Conservation (phyloP, 2,113 vertebrate species). For the Coracopsis vasa region DNA sequence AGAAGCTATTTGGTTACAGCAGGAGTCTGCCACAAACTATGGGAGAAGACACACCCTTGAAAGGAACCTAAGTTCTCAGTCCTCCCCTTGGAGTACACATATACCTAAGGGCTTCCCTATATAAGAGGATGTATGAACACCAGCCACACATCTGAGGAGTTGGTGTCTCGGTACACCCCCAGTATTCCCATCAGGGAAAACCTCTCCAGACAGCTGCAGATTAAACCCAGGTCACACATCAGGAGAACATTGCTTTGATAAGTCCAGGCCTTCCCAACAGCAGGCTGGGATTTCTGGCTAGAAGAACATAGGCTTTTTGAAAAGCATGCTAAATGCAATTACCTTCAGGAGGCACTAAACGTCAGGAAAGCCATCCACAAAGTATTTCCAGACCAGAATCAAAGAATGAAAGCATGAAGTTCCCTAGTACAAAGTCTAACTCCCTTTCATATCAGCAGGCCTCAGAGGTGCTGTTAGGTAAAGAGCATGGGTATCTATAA, state of each 20-base stretch:
- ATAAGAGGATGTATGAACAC: background rate
- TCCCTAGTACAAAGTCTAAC: background rate
- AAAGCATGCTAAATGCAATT: background rate
- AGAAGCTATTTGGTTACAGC: background rate
- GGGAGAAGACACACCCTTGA: background rate
- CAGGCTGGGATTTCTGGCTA: background rate
- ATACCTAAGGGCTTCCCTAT: background rate
- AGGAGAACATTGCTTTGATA: background rate
- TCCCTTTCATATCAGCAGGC: background rate
- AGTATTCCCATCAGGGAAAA: background rate
- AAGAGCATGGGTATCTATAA: background rate
- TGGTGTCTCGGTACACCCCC: fast-evolving
- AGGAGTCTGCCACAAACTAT: background rate
- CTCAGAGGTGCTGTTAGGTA: background rate
- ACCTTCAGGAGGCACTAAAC: background rate
- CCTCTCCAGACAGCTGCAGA: background rate
- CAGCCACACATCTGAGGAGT: background rate
- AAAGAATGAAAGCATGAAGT: background rate
- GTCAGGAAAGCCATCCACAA: background rate
- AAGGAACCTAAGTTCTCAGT: background rate
- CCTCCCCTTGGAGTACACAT: background rate
- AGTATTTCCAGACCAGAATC: background rate
- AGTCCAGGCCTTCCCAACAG: background rate
- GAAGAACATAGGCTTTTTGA: background rate
- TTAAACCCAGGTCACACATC: background rate